Conservation (phyloP, 2,888 invertebrate genomes). For the Zele albiditarsus region DNA sequence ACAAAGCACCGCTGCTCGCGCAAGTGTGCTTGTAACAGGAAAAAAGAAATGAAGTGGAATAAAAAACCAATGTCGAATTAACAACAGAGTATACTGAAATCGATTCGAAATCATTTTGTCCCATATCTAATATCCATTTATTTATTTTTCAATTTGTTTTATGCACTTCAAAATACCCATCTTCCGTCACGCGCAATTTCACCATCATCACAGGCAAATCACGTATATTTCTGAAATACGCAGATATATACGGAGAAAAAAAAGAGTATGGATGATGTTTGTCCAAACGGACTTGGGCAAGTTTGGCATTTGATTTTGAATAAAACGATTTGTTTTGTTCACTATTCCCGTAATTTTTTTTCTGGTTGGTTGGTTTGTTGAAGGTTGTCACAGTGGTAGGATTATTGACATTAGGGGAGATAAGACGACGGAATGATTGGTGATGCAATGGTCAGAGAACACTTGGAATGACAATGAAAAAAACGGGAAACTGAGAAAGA, state of each 20-base stretch:
- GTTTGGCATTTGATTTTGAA: slow-evolving; percentile 3
- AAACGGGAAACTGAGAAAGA: not conserved
- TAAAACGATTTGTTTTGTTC: not conserved
- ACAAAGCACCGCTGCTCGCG: slow-evolving; percentile 55
- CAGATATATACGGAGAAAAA: not conserved
- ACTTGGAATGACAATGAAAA: not conserved
- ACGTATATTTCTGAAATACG: not conserved
- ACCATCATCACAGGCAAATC: not conserved
- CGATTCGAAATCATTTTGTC: no score
- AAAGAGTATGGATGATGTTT: not conserved
- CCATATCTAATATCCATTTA: no score
- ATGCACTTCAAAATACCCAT: not conserved
- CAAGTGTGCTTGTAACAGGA: no score
- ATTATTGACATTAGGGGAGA: slow-evolving; percentile 3
- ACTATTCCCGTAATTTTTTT: not conserved
- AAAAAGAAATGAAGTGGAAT: no score
- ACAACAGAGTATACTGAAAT: no score
- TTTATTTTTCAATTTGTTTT: not conserved
- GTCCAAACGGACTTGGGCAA: not conserved
- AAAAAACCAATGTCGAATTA: no score
- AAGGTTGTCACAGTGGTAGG: not conserved
- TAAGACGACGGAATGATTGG: slow-evolving; percentile 1
- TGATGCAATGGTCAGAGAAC: not conserved
- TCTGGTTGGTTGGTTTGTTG: not conserved
- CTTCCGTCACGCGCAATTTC: not conserved